phyloP scores from a whole-genome alignment of 1,140 invertebrate species.

The Macrocentrus cingulum region DNA sequence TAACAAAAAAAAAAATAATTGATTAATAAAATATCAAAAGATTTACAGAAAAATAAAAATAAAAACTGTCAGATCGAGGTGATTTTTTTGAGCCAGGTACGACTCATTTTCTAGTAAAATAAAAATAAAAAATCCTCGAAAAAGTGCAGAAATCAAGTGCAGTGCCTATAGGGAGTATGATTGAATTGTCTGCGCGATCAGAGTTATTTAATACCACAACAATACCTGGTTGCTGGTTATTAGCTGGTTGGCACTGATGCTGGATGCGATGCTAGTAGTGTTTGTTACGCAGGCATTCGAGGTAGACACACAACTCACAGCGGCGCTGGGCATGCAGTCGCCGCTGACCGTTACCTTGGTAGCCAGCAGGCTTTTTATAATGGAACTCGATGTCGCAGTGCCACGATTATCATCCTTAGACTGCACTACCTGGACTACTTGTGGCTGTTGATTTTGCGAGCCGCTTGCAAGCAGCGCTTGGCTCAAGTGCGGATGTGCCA shows the following conservation, averaged over 20 bases:
- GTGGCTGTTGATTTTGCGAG: constrained; percentile 41
- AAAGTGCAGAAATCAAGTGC: too few relatives aligned
- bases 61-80: too few relatives aligned
- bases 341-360: constrained; percentile 74
- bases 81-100: too few relatives aligned
- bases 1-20: too few relatives aligned
- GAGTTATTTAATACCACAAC: constrained; percentile 38
- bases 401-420: constrained; percentile 50
- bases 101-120: too few relatives aligned
- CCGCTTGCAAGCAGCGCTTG: constrained; percentile 63
- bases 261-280: constrained; percentile 59
- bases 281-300: constrained; percentile 59
- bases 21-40: too few relatives aligned
- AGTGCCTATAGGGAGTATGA: too few relatives aligned
- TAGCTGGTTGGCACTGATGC: constrained; percentile 61
- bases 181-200: too few relatives aligned
- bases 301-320: constrained; percentile 56
- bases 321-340: constrained; percentile 63
- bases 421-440: constrained; percentile 45
- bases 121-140: too few relatives aligned
- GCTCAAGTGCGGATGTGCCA: constrained; percentile 65
- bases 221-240: constrained; percentile 59
- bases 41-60: too few relatives aligned
- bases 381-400: constrained; percentile 62
- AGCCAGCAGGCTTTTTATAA: constrained; percentile 84